These are phyloP conservation scores for Otolemur crassicaudatus DNA, from an alignment of 2,797 vertebrate genomes.

Conservation along the genomic window DNA sequence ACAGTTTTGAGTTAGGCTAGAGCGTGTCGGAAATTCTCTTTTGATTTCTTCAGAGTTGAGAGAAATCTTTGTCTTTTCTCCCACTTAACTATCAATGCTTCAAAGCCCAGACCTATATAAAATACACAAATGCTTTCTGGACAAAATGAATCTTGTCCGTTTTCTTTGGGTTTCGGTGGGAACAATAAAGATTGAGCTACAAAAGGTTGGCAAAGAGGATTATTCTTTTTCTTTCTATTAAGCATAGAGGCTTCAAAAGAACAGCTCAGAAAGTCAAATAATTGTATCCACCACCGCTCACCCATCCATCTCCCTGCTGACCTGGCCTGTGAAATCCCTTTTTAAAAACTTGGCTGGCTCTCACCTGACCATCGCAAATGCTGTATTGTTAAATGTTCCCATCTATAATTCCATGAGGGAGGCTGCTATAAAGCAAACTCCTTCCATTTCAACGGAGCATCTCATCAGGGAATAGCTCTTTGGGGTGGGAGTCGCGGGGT, in stretches of 20 bases:
- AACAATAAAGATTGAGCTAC: conserved; percentile 76
- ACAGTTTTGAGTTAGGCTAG: conserved; percentile 28
- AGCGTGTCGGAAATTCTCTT: conserved; percentile 58
- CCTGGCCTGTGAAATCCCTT: conserved; percentile 73
- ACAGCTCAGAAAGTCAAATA: conserved; percentile 74
- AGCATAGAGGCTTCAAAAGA: conserved; percentile 78
- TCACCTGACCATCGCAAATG: conserved; percentile 65
- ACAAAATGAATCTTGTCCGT: conserved; percentile 70
- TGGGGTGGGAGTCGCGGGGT: not conserved
- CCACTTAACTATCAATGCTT: conserved; percentile 41
- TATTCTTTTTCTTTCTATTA: conserved; percentile 77
- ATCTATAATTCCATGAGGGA: conserved; percentile 16
- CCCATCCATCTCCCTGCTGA: conserved; percentile 72
- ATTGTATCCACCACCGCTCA: conserved; percentile 67
- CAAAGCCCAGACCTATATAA: conserved; percentile 71
- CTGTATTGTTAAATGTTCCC: conserved; percentile 38
- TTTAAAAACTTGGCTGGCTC: conserved; percentile 64
- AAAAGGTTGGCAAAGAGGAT: conserved; percentile 78
- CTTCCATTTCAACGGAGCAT: not conserved
- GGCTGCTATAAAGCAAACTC: conserved; percentile 25
- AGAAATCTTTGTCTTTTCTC: conserved; percentile 74
- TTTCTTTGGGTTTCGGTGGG: conserved; percentile 73
- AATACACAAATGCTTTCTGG: conserved; percentile 76
- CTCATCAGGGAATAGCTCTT: conserved; percentile 32
- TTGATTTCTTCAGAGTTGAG: conserved; percentile 67